phyloP scores from a whole-genome alignment of 1,140 invertebrate species.

The Drosophila subpulchrella region DNA sequence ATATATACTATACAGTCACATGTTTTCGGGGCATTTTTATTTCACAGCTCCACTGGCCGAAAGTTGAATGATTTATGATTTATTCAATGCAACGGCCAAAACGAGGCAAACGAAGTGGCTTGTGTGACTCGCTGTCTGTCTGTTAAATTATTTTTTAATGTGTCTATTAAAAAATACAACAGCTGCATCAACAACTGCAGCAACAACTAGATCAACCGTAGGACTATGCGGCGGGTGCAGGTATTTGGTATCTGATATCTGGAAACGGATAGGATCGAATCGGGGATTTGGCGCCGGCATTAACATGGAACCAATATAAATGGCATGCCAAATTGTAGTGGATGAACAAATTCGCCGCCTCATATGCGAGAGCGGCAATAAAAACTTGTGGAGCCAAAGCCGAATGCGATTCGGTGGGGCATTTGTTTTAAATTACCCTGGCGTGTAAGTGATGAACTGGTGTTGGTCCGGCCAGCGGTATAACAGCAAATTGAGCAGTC shows the following conservation, averaged over 20 bases:
- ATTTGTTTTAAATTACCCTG: conserved; percentile 81
- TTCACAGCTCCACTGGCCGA: conserved; percentile 54
- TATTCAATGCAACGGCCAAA: conserved; percentile 68
- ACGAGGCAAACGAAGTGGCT: conserved; percentile 16
- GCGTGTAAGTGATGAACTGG: conserved; percentile 75
- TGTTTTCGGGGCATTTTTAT: conserved; percentile 60
- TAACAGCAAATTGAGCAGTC: conserved; percentile 69
- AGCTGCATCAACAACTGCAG: conserved; percentile 66
- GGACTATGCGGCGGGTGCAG: conserved; percentile 7
- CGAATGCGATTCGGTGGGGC: conserved; percentile 73
- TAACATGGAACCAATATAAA: conserved; percentile 82
- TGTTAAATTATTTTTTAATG: conserved; percentile 82
- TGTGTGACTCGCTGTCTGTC: conserved; percentile 40
- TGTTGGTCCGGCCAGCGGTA: conserved; percentile 29
- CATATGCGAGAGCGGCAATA: conserved; percentile 65
- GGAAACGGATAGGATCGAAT: conserved; percentile 44
- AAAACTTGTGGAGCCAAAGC: conserved; percentile 65
- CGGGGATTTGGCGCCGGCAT: conserved; percentile 69
- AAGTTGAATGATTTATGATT: conserved; percentile 80
- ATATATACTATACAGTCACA: conserved; percentile 43
- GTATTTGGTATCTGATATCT: conserved; percentile 24
- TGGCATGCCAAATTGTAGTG: conserved; percentile 81
- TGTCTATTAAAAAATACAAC: conserved; percentile 81
- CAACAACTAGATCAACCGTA: conserved; percentile 22
- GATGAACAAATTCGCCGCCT: conserved; percentile 74